These are phyloP conservation scores for Bombus superbus DNA, from an alignment of 1,140 invertebrate genomes.

Conservation along the genomic window DNA sequence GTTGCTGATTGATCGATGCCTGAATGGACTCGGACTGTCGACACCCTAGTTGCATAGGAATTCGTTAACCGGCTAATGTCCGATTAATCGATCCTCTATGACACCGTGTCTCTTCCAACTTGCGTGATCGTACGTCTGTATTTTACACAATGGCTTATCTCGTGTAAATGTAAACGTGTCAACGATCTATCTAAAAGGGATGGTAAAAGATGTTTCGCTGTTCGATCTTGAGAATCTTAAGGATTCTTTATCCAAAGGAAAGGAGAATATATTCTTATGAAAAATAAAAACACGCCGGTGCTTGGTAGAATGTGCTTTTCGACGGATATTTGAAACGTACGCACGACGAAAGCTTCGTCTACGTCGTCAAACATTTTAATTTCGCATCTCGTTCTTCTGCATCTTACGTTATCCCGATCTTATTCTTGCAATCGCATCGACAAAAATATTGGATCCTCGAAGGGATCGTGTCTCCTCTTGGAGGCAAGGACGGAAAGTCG, in stretches of 20 bases:
- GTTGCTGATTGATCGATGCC: neutral
- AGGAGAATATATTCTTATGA: neutral
- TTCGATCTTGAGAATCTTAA: too few relatives aligned
- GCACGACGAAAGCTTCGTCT: too few relatives aligned
- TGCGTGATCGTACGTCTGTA: too few relatives aligned
- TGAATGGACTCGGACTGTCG: neutral
- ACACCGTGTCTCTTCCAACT: too few relatives aligned
- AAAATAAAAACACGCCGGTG: neutral
- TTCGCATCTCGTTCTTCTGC: neutral
- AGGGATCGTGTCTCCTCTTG: neutral
- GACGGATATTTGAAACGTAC: neutral
- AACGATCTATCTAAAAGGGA: too few relatives aligned
- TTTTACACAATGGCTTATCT: too few relatives aligned
- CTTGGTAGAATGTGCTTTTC: too few relatives aligned
- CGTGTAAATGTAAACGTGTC: too few relatives aligned
- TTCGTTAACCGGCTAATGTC: neutral
- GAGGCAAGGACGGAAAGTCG: neutral
- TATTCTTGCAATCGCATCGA: neutral
- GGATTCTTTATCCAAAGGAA: neutral
- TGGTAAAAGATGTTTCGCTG: too few relatives aligned
- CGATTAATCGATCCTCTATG: too few relatives aligned
- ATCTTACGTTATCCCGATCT: neutral
- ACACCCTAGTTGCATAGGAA: too few relatives aligned
- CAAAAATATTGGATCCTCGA: neutral
- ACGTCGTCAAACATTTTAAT: too few relatives aligned